Percentiles rank a stretch among this genome's conserved stretches.
phyloP scores from a whole-genome alignment of 1,140 invertebrate species.

The Megalonaias nervosa region DNA sequence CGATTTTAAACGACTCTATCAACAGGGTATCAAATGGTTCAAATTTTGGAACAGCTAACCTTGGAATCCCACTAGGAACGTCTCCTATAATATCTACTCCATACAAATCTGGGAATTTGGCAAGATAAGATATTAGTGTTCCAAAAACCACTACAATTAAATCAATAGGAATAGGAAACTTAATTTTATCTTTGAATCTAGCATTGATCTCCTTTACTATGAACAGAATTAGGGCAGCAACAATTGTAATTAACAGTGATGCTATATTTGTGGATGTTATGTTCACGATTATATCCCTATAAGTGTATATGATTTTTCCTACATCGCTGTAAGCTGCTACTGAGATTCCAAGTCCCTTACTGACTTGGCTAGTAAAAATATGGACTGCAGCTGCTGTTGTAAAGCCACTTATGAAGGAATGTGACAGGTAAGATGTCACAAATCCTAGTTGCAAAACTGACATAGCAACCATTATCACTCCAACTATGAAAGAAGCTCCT shows the following conservation, averaged over 20 bases:
- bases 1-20: slow-evolving; percentile 49
- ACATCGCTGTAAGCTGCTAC: slow-evolving; percentile 26
- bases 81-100: slow-evolving; percentile 67
- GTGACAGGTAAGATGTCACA: slow-evolving; percentile 86
- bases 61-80: slow-evolving; percentile 68
- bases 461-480: slow-evolving; percentile 76
- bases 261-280: slow-evolving; percentile 48
- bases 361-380: slow-evolving; percentile 85
- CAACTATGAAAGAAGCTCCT: slow-evolving; percentile 32
- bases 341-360: slow-evolving; percentile 81
- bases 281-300: slow-evolving; percentile 52
- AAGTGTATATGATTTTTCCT: slow-evolving; percentile 50
- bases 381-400: slow-evolving; percentile 91
- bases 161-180: slow-evolving; percentile 85
- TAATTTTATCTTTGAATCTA: slow-evolving; percentile 75
- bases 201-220: slow-evolving; percentile 86
- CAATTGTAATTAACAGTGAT: slow-evolving; percentile 77
- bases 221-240: slow-evolving; percentile 80
- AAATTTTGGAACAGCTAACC: slow-evolving; percentile 39
- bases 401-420: slow-evolving; percentile 91
- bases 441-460: slow-evolving; percentile 86
- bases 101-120: slow-evolving; percentile 58
- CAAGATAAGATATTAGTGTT: slow-evolving; percentile 33
- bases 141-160: slow-evolving; percentile 42
- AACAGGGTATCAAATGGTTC: slow-evolving; percentile 26